Conservation (phyloP, 23 tunicate species). For the Phallusia fumigata region DNA sequence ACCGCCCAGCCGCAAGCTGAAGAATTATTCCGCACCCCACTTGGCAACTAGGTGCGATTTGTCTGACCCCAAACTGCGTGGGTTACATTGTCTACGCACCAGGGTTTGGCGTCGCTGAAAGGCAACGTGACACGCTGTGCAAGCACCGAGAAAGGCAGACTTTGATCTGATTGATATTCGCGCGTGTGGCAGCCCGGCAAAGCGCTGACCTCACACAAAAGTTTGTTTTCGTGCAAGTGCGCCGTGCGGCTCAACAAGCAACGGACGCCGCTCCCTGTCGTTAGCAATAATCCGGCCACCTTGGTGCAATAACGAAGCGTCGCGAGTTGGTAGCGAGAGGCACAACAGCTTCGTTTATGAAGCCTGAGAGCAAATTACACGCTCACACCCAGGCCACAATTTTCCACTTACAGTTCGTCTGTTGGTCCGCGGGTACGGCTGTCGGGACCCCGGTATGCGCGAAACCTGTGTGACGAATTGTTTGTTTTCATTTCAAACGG, state of each 20-base stretch:
- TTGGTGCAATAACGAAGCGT: not conserved
- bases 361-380: not conserved
- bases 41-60: not conserved
- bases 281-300: slow-evolving; percentile 4
- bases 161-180: not conserved
- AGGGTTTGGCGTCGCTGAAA: not conserved
- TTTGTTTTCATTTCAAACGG: slow-evolving; percentile 12
- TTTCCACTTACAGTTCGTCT: not conserved
- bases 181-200: not conserved
- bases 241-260: slow-evolving; percentile 1
- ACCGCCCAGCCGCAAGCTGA: not conserved
- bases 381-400: not conserved
- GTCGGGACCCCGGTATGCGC: not conserved
- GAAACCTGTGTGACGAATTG: not conserved
- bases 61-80: not conserved
- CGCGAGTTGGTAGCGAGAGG: not conserved
- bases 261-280: slow-evolving; percentile 1
- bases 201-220: not conserved
- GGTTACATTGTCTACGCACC: not conserved
- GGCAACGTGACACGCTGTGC: too few relatives aligned
- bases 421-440: not conserved
- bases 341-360: slow-evolving; percentile 2
- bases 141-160: not conserved
- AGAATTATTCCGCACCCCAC: not conserved
- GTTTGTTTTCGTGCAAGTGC: not conserved